These are phyloP conservation scores for Camelus dromedarius DNA, from an alignment of 2,113 vertebrate genomes.

Conservation along the genomic window DNA sequence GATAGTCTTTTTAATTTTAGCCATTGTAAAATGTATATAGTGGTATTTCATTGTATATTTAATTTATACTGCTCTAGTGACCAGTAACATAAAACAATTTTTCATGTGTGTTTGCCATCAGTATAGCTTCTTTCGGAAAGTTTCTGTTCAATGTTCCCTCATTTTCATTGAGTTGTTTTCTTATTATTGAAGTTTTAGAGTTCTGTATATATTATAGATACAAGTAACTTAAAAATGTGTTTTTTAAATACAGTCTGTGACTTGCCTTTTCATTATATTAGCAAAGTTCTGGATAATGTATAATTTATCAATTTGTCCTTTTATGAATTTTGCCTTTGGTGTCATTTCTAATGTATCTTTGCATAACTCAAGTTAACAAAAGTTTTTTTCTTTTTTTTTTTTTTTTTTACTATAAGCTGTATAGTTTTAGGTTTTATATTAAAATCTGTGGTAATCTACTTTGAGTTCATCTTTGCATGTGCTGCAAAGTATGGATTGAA, in stretches of 20 bases:
- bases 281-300: background rate
- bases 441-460: too few relatives aligned
- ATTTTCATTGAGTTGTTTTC: background rate
- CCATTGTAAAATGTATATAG: too few relatives aligned
- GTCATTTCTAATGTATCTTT: background rate
- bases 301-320: background rate
- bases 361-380: background rate
- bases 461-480: too few relatives aligned
- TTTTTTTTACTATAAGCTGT: background rate
- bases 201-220: background rate
- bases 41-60: background rate
- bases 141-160: background rate
- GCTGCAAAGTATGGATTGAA: too few relatives aligned
- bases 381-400: background rate
- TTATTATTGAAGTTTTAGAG: background rate
- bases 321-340: background rate
- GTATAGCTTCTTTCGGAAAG: background rate
- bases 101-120: background rate
- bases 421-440: background rate
- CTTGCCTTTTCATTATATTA: background rate
- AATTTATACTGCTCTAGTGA: background rate
- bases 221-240: background rate
- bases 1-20: background rate
- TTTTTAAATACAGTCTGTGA: background rate
- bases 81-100: background rate